These are phyloP conservation scores for Eilema caniola DNA, from an alignment of 2,888 invertebrate genomes.

Conservation along the genomic window DNA sequence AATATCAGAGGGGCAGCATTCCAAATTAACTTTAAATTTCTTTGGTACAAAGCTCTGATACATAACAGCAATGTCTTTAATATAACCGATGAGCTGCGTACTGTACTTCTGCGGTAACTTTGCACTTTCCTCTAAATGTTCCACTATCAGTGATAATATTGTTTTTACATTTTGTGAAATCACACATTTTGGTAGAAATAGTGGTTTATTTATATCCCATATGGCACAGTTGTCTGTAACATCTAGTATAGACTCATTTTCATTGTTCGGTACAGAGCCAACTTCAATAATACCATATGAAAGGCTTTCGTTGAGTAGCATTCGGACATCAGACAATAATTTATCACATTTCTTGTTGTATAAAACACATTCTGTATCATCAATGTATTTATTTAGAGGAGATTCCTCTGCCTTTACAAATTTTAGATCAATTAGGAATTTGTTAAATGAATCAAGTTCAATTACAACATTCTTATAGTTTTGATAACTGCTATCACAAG, in stretches of 20 bases:
- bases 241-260: constrained; percentile 67
- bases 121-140: constrained; percentile 76
- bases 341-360: constrained; percentile 83
- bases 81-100: constrained; percentile 69
- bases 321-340: constrained; percentile 72
- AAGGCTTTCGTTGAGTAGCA: constrained; percentile 71
- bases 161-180: constrained; percentile 77
- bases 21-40: constrained; percentile 77
- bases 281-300: constrained; percentile 71
- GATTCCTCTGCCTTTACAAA: constrained; percentile 75
- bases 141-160: constrained; percentile 72
- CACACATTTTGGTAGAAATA: constrained; percentile 78
- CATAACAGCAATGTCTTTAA: constrained; percentile 79
- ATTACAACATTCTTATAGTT: constrained; percentile 76
- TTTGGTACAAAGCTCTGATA: constrained; percentile 79
- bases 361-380: constrained; percentile 77
- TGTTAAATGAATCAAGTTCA: constrained; percentile 80
- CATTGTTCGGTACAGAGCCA: constrained; percentile 55
- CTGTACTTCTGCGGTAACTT: constrained; percentile 76
- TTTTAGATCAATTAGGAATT: constrained; percentile 79
- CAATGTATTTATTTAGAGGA: constrained; percentile 77
- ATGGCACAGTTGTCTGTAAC: constrained; percentile 59
- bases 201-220: constrained; percentile 73
- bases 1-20: constrained; percentile 79
- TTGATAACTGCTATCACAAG: constrained; percentile 75